Base-by-base conservation (phyloP, 1,140 invertebrate genomes). In the Oryctes rhinoceros region DNA sequence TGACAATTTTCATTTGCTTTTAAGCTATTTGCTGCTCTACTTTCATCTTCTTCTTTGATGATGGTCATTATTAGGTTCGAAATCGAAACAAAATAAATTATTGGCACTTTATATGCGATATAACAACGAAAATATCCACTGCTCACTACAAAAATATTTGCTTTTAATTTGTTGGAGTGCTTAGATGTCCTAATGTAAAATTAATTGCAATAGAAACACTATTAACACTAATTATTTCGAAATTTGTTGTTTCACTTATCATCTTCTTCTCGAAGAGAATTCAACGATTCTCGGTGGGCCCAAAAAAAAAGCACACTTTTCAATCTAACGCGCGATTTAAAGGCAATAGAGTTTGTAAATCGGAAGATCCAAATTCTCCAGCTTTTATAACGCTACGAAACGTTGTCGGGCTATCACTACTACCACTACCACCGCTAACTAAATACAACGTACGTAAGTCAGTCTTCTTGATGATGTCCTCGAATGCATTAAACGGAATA, bases 401-500 rank as follows among this genome's bases (percentile, higher is more conserved):
- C 15, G 18, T n/a, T 18, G 15, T n/a, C 53, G 53, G n/a, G 2
- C 53, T 59, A 59, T 59, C 53, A 35, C 13, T 10, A 71, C 35
- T 24, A 37, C 65, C 65, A 71, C 65, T 24, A 71, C 65, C 65
- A 71, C 65, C 6, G 4, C 65, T 71, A 30, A 37, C 65, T 37
- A 24, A 30, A 71, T 30, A 24, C 15, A 59, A 6, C 53, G 53
- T 59, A 59, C 6, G 18, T 44, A 44, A 44, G 39, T 10, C 39
- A 44, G 39, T 44, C 39, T 44, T 44, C 53, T n/a, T n/a, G 53
- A 71, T 37, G 65, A 71, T 37, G 24, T 71, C 65, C 20, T 35
- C 24, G 1, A 30, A 37, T 71, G 18, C 53, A n/a, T 71, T 71
- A 71, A 71, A 71, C 65, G 65, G 24, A 71, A 71, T 71, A 71